These are phyloP conservation scores for Chelonus formosanus DNA, from an alignment of 2,888 invertebrate species.

Conservation along the genomic window DNA sequence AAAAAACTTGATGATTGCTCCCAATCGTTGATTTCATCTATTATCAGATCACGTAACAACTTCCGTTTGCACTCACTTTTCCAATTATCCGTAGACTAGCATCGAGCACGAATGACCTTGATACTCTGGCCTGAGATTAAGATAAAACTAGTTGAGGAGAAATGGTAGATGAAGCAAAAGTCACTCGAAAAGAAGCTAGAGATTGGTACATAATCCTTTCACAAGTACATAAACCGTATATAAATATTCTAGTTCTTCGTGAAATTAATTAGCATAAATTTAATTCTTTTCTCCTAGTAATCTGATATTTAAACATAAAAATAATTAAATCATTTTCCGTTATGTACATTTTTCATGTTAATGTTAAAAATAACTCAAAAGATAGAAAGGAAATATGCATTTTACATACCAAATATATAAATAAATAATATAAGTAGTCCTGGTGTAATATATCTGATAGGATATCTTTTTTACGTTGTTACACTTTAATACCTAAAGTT, in stretches of 20 bases:
- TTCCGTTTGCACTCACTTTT: slow-evolving; percentile 42
- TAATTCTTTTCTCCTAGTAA: too few relatives aligned
- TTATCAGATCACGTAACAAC: slow-evolving; percentile 44
- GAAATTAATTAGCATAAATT: too few relatives aligned
- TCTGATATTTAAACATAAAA: too few relatives aligned
- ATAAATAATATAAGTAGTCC: too few relatives aligned
- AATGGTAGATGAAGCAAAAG: slow-evolving; percentile 2
- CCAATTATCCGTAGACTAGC: slow-evolving; percentile 39
- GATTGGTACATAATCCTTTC: not conserved
- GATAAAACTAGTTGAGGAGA: slow-evolving; percentile 5
- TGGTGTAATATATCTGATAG: too few relatives aligned
- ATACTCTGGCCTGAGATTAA: slow-evolving; percentile 3
- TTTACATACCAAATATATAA: too few relatives aligned
- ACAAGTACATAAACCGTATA: not conserved
- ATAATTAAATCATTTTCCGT: too few relatives aligned
- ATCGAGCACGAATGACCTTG: slow-evolving; percentile 21
- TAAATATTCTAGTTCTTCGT: too few relatives aligned
- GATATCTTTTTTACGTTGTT: not conserved
- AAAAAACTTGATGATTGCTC: slow-evolving; percentile 7
- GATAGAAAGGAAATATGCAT: too few relatives aligned
- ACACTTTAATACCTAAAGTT: not conserved
- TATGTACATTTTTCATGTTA: too few relatives aligned
- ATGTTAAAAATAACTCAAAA: too few relatives aligned
- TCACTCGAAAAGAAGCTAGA: not conserved
- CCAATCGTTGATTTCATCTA: slow-evolving; percentile 18